Percentiles rank a stretch among this genome's conserved stretches.
Conservation (phyloP, 1,140 invertebrate species). For the Drosophila murphyi region DNA sequence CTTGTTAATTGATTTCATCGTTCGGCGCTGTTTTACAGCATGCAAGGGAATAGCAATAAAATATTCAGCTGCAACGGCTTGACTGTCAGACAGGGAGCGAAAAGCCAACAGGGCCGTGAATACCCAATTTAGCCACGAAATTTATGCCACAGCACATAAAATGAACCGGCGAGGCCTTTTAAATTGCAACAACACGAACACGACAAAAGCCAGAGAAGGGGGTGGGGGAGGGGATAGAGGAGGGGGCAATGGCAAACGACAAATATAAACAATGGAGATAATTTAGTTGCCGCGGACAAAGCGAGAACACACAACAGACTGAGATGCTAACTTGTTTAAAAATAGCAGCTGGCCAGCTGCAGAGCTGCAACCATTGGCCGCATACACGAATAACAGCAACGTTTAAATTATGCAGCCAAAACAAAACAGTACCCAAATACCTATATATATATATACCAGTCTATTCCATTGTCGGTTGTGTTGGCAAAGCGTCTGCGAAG, state of each 20-base stretch:
- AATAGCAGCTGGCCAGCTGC: constrained; percentile 30
- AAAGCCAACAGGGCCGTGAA: constrained; percentile 56
- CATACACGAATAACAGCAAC: constrained; percentile 68
- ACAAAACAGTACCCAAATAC: constrained; percentile 43
- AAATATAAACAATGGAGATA: constrained; percentile 77
- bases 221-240: not conserved
- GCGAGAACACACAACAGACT: constrained; percentile 15
- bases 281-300: constrained; percentile 67
- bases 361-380: constrained; percentile 57
- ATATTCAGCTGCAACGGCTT: constrained; percentile 53
- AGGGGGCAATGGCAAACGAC: constrained; percentile 44
- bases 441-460: not conserved
- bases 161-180: constrained; percentile 53
- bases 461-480: constrained; percentile 37
- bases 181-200: constrained; percentile 27
- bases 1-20: constrained; percentile 65
- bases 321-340: constrained; percentile 67
- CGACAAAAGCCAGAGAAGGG: not conserved
- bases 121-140: constrained; percentile 76
- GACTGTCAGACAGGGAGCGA: constrained; percentile 11
- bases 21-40: constrained; percentile 1
- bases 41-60: constrained; percentile 53
- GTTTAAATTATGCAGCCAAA: constrained; percentile 74
- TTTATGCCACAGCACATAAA: constrained; percentile 75
- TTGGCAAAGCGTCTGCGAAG: constrained; percentile 68